Evolutionary conservation across 2,888 invertebrate species (phyloP), one percentile per base, ranked within the genome.

Genomic region (Eurois occulta): DNA sequence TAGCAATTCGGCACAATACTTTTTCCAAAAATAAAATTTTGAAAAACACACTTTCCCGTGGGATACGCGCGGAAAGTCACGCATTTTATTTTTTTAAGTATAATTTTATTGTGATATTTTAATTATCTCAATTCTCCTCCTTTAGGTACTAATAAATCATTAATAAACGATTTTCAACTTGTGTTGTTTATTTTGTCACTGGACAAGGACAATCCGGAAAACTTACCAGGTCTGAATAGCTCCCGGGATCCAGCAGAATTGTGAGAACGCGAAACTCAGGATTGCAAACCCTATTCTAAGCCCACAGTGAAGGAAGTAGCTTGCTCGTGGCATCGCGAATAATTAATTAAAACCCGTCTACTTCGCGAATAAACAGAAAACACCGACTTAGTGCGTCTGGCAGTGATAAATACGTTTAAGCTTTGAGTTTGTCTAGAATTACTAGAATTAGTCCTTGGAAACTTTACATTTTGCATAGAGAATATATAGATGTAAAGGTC

Each of bases 321-420:
- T 48, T 46, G 62, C 8, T 43, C 0, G 28, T 72, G 69, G 69
- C 62, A 43, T 35, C n/a, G 13, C 32, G 43, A 72, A 70, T 76
- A 69, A 85, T 83, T 85, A 85, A 85, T 85, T 69, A 58, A 72
- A 70, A 28, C 43, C 24, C 46, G 64, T 46, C 52, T 41, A 24
- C 24, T 52, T 43, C 66, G 21, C 38, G 35, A 16, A 1, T 38
- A 16, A 65, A 68, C 55, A 69, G 71, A 43, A 60, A 32, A 73
- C 18, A 60, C 21, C 0, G 68, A 41, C 41, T 65, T 72, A 55
- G 35, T 84, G 80, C 60, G 62, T 18, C 21, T 72, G 81, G 64
- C 76, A 80, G 69, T 35, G 75, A 83, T 41, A 69, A 85, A 83
- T 72, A 35, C 38, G 35, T 55, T 43, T 52, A 35, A 46, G 68